phyloP scores from a whole-genome alignment of 2,113 vertebrate genomes.

The Prolemur simus region DNA sequence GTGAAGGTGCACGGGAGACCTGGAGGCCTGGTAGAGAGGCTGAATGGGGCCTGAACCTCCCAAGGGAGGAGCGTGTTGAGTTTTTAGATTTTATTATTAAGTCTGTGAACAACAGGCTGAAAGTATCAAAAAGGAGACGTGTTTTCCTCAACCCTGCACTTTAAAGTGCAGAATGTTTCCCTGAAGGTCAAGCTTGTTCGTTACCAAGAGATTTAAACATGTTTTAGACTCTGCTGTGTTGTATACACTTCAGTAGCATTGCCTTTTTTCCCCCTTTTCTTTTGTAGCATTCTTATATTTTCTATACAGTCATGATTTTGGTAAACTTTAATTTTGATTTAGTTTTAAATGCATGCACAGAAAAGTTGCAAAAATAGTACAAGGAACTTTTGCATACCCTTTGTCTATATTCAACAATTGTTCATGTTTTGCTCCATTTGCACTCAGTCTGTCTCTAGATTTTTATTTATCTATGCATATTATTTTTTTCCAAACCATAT shows the following conservation, averaged over 20 bases:
- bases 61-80: background rate
- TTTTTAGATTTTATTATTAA: background rate
- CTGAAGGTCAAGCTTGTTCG: background rate
- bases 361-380: background rate
- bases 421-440: constrained; percentile 8
- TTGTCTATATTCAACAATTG: background rate
- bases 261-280: background rate
- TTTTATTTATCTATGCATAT: background rate
- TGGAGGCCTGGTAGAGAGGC: background rate
- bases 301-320: background rate
- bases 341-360: background rate
- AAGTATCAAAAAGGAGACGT: background rate
- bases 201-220: background rate
- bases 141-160: background rate
- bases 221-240: background rate
- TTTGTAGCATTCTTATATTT: background rate
- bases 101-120: background rate
- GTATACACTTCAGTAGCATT: background rate
- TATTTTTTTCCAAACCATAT: background rate
- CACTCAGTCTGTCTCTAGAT: background rate
- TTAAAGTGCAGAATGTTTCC: background rate
- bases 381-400: background rate
- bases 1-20: background rate
- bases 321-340: constrained; percentile 29
- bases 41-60: background rate